Percentiles rank a stretch among this genome's conserved stretches.
Conservation (phyloP, 2,888 invertebrate genomes). For the Oegoconia quadripuncta region DNA sequence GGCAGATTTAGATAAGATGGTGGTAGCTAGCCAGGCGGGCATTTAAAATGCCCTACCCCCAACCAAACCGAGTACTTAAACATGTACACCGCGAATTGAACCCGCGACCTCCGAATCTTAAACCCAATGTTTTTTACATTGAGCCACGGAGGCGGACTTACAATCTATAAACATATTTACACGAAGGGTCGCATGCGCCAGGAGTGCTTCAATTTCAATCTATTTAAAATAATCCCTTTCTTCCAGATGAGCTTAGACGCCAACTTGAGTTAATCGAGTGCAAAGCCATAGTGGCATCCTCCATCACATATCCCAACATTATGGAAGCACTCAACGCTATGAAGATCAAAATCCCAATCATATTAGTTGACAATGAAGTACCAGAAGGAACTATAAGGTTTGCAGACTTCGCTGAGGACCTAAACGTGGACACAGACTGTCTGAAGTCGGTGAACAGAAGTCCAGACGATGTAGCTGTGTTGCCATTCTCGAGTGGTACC, state of each 20-base stretch:
- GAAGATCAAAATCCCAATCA: slow-evolving; percentile 70
- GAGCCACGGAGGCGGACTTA: no score
- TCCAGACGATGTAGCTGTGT: slow-evolving; percentile 80
- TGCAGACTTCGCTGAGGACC: slow-evolving; percentile 79
- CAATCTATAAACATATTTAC: no score
- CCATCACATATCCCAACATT: slow-evolving; percentile 70
- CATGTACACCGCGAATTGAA: no score
- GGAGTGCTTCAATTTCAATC: no score
- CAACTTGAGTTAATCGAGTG: slow-evolving; percentile 81
- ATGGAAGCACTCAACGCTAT: slow-evolving; percentile 64
- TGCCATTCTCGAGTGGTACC: slow-evolving; percentile 93
- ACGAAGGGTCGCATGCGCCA: no score
- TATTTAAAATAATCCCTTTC: not conserved
- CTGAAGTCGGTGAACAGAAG: slow-evolving; percentile 60
- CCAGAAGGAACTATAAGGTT: slow-evolving; percentile 82
- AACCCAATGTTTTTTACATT: no score
- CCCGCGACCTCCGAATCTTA: no score
- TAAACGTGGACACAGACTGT: slow-evolving; percentile 69
- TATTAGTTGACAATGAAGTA: slow-evolving; percentile 63
- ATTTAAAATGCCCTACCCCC: no score
- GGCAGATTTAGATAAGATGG: no score
- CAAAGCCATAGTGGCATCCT: slow-evolving; percentile 82
- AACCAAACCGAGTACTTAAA: no score
- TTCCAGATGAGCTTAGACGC: slow-evolving; percentile 84
- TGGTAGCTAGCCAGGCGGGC: no score